phyloP scores from a whole-genome alignment of 1,140 invertebrate genomes.

The Drosophila asahinai region DNA sequence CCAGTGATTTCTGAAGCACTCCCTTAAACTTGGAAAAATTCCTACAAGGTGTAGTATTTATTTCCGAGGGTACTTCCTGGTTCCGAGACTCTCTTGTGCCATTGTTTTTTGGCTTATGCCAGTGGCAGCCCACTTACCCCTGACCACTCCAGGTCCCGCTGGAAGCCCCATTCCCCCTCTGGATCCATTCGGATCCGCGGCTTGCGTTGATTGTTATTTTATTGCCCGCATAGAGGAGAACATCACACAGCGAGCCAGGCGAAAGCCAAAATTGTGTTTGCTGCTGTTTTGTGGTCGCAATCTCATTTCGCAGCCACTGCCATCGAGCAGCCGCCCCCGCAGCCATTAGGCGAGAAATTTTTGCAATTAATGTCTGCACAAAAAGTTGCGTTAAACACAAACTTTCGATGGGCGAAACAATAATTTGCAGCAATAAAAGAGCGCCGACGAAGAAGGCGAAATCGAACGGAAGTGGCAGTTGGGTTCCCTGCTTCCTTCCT shows the following conservation, averaged over 20 bases:
- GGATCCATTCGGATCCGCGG: constrained; percentile 36
- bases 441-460: constrained; percentile 7
- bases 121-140: background rate
- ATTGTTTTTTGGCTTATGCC: background rate
- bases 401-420: constrained; percentile 41
- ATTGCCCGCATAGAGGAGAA: constrained; percentile 69
- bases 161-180: background rate
- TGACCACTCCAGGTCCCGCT: background rate
- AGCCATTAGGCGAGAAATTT: constrained; percentile 45
- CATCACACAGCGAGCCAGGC: constrained; percentile 55
- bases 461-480: constrained; percentile 5
- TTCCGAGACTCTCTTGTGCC: background rate
- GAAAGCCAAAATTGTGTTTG: constrained; percentile 78
- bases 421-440: constrained; percentile 37
- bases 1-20: too few relatives aligned
- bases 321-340: background rate
- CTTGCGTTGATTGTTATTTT: constrained; percentile 82
- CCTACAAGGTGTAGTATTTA: background rate
- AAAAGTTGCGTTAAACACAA: constrained; percentile 42
- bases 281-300: constrained; percentile 75
- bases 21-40: too few relatives aligned
- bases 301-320: constrained; percentile 63
- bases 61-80: background rate
- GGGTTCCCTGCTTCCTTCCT: too few relatives aligned
- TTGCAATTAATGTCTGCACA: constrained; percentile 51